Conservation (phyloP, 2,113 vertebrate species). For the Epinephelus lanceolatus region DNA sequence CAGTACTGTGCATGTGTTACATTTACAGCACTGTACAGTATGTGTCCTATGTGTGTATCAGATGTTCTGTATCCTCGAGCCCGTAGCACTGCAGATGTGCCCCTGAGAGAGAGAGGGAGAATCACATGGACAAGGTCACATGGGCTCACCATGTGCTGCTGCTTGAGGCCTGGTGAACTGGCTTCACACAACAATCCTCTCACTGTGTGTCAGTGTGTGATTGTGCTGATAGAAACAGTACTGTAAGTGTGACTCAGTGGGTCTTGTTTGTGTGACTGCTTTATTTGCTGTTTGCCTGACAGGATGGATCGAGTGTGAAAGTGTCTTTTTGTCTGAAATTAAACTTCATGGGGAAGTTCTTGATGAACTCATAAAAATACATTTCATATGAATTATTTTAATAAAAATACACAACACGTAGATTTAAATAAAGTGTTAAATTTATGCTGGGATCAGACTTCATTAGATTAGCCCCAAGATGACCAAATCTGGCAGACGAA, state of each 20-base stretch:
- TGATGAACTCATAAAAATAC: not conserved
- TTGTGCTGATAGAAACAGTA: conserved; percentile 18
- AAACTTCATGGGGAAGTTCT: not conserved
- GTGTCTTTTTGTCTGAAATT: not conserved
- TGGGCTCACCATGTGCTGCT: conserved; percentile 77
- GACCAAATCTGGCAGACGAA: too few relatives aligned
- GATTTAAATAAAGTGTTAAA: too few relatives aligned
- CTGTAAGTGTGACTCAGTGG: conserved; percentile 22
- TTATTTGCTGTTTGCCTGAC: conserved; percentile 11
- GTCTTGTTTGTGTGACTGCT: conserved; percentile 33
- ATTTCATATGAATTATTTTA: not conserved
- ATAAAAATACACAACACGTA: too few relatives aligned
- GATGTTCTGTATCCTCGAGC: conserved; percentile 33
- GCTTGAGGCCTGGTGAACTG: conserved; percentile 61
- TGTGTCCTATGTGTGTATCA: conserved; percentile 27
- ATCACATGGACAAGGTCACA: conserved; percentile 79
- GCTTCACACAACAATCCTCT: conserved; percentile 65
- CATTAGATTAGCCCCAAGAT: too few relatives aligned
- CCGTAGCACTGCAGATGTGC: conserved; percentile 61
- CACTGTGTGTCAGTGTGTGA: conserved; percentile 42
- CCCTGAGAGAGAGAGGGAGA: conserved; percentile 21
- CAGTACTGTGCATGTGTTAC: not conserved
- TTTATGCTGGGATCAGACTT: too few relatives aligned
- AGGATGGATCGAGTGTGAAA: not conserved
- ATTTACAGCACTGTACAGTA: not conserved